Evolutionary conservation across 2,888 invertebrate genomes (phyloP), one percentile per base, ranked within the genome.

Genomic region (Sminthurinus aureus): DNA sequence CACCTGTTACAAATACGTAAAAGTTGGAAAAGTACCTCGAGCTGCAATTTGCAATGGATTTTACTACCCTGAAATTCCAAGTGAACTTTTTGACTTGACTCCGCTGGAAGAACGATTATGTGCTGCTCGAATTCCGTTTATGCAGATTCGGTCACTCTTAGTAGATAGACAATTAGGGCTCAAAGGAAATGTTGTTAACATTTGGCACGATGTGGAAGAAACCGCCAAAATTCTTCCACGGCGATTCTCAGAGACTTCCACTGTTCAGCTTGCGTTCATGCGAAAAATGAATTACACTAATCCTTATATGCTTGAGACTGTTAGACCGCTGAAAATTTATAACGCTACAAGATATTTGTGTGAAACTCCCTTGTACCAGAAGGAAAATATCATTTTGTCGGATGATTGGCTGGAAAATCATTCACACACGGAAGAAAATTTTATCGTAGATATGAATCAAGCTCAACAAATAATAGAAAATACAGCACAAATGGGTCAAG

Each of bases 341-440:
- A 9, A 58, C 0, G 85, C 85, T 18, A 77, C 84, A 0, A 83
- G 85, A 52, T 88, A 86, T 81, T 80, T 89, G 1, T 38, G 38
- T 38, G 6, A 38, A 1, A 38, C 38, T 38, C 38, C 38, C 1
- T 38, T 38, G 6, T 38, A 38, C 38, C 1, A 38, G 38, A 38
- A 38, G 38, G 38, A 38, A 38, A 38, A 38, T 38, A 38, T 38
- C 38, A 38, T 6, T 38, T 38, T 38, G 38, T 38, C 38, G 1
- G 38, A 38, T 38, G 38, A 38, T 4, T 38, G 38, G 38, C 38
- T 38, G 1, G 38, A 38, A 38, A 38, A 38, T 38, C 6, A 38
- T 38, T 6, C 38, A 38, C 6, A 4, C 1, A 38, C 1, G 1
- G 38, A 38, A 38, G 38, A 38, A 38, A 6, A 38, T 38, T 38